Conservation (phyloP, 2,797 vertebrate species). For the Apogon hyalosoma region DNA sequence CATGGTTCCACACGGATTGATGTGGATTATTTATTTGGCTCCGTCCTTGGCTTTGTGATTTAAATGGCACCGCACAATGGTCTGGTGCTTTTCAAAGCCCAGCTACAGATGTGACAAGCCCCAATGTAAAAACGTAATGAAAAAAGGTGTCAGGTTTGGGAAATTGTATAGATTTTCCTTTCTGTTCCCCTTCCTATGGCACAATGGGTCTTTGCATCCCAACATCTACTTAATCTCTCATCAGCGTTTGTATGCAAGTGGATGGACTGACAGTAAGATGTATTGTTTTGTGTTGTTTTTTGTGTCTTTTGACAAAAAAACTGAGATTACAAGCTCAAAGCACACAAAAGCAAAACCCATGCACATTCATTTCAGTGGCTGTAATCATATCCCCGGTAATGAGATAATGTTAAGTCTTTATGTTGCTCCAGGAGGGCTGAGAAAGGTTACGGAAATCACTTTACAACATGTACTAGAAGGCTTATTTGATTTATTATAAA, state of each 20-base stretch:
- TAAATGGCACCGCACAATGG: not conserved
- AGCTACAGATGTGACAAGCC: conserved; percentile 5
- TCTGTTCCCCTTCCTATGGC: not conserved
- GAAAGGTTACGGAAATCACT: conserved; percentile 9
- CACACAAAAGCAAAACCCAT: conserved; percentile 20
- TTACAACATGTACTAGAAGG: no score
- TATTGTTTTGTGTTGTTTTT: conserved; percentile 36
- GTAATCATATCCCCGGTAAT: conserved; percentile 36
- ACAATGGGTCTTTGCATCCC: conserved; percentile 30
- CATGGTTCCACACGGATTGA: not conserved
- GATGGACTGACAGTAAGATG: conserved; percentile 45
- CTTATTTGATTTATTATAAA: not conserved
- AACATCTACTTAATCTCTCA: conserved; percentile 35
- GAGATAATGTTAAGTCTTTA: conserved; percentile 28
- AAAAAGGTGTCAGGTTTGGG: conserved; percentile 8
- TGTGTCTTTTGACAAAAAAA: conserved; percentile 55
- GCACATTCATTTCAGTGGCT: conserved; percentile 17
- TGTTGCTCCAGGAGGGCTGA: conserved; percentile 16
- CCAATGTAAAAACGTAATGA: conserved; percentile 13
- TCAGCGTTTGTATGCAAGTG: conserved; percentile 36
- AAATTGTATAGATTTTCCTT: conserved; percentile 14
- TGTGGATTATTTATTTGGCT: conserved; percentile 17
- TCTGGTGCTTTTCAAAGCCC: not conserved
- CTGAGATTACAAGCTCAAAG: conserved; percentile 47
- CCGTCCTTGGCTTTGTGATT: conserved; percentile 29